Conservation (phyloP, 2,888 invertebrate genomes). For the Thelaira solivaga region DNA sequence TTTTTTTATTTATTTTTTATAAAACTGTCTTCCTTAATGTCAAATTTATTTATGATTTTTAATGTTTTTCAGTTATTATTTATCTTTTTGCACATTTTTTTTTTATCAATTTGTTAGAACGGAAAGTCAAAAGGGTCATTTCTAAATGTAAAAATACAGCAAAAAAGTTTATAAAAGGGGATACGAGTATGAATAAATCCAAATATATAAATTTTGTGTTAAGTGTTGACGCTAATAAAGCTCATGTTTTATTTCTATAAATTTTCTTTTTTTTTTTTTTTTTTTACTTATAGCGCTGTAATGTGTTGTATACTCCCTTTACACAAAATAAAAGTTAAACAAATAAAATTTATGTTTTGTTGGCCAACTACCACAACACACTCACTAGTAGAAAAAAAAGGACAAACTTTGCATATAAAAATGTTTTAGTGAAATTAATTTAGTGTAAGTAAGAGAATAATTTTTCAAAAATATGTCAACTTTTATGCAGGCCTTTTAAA, state of each 20-base stretch:
- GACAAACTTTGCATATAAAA: constrained; percentile 58
- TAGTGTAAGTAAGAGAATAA: constrained; percentile 47
- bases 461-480: constrained; percentile 32
- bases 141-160: background rate
- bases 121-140: constrained; percentile 56
- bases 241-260: constrained; percentile 57
- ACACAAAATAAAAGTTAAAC: background rate
- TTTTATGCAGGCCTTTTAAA: constrained; percentile 1
- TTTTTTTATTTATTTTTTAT: constrained; percentile 4
- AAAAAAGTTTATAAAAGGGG: constrained; percentile 30
- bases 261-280: background rate
- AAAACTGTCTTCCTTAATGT: constrained; percentile 55
- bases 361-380: constrained; percentile 30
- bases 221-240: constrained; percentile 63
- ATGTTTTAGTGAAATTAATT: constrained; percentile 61
- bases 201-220: constrained; percentile 47
- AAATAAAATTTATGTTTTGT: constrained; percentile 58
- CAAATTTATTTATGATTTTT: constrained; percentile 62
- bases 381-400: background rate
- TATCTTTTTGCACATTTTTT: background rate
- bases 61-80: constrained; percentile 47
- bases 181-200: background rate
- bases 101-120: background rate
- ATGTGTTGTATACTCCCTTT: constrained; percentile 8
- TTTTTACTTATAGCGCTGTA: constrained; percentile 11